These are phyloP conservation scores for Chrysocyon brachyurus DNA, from an alignment of 2,797 vertebrate species.

Conservation along the genomic window DNA sequence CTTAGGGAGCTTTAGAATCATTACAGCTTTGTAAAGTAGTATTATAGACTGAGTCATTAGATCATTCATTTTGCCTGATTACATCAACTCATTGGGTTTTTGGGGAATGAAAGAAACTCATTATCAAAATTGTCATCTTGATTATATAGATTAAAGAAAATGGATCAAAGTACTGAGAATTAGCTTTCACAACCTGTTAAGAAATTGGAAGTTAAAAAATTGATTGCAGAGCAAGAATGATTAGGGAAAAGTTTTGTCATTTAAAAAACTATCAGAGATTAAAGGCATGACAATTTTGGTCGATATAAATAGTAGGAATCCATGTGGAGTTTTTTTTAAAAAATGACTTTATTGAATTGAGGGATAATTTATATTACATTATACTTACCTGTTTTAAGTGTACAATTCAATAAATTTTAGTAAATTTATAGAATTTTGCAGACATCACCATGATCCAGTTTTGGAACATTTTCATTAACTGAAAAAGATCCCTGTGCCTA, in stretches of 20 bases:
- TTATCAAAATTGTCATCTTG: slow-evolving; percentile 66
- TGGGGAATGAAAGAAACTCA: slow-evolving; percentile 70
- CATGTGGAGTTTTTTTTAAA: neutral
- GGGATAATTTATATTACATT: slow-evolving; percentile 4
- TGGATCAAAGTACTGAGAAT: slow-evolving; percentile 64
- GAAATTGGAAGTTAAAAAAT: slow-evolving; percentile 67
- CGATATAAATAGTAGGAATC: slow-evolving; percentile 46
- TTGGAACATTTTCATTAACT: slow-evolving; percentile 11
- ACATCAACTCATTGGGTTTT: slow-evolving; percentile 66
- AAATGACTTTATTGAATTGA: neutral
- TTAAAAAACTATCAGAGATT: slow-evolving; percentile 54
- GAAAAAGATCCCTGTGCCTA: neutral
- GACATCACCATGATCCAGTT: neutral
- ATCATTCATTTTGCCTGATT: slow-evolving; percentile 76
- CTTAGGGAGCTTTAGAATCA: slow-evolving; percentile 73
- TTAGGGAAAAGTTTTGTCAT: slow-evolving; percentile 23
- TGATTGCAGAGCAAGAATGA: slow-evolving; percentile 47
- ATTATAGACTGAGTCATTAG: slow-evolving; percentile 68
- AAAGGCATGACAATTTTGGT: slow-evolving; percentile 56
- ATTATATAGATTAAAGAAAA: slow-evolving; percentile 68
- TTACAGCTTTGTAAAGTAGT: slow-evolving; percentile 70
- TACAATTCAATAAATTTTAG: slow-evolving; percentile 18
- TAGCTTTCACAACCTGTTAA: slow-evolving; percentile 62
- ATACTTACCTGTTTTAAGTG: slow-evolving; percentile 25
- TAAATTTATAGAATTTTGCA: slow-evolving; percentile 38